Evolutionary conservation across 2,888 invertebrate species (phyloP).

Genomic region (Cryptocephalus moraei): DNA sequence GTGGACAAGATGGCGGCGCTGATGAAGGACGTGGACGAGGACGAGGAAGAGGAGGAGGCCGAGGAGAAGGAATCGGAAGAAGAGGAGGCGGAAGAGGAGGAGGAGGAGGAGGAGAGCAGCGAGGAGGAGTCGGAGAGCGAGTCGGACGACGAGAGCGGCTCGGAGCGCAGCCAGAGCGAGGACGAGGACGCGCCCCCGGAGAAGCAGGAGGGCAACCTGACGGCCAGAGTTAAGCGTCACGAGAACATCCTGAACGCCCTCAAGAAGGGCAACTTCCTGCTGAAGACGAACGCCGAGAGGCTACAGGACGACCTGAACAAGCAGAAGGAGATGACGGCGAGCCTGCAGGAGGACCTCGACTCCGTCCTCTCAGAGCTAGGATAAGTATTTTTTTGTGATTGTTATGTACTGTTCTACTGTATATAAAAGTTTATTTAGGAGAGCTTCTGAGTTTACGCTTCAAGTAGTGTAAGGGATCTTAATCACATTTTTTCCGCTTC

Average conservation of each 20-base stretch:
- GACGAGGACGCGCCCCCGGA: conserved; percentile 55
- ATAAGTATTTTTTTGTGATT: conserved; percentile 33
- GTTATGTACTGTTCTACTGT: no score
- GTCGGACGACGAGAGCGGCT: conserved; percentile 51
- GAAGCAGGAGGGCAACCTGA: conserved; percentile 56
- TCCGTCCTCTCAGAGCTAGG: conserved; percentile 79
- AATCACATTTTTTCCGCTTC: no score
- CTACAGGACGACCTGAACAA: conserved; percentile 77
- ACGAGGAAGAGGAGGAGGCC: conserved; percentile 50
- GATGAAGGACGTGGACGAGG: conserved; percentile 70
- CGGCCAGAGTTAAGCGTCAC: conserved; percentile 58
- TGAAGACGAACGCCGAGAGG: conserved; percentile 81
- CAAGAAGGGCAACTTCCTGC: conserved; percentile 78
- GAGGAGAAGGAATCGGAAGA: conserved; percentile 51
- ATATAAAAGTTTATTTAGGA: no score
- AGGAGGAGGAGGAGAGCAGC: conserved; percentile 49
- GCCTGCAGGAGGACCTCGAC: conserved; percentile 74
- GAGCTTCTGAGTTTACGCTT: no score
- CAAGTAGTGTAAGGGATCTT: no score
- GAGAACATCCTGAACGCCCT: conserved; percentile 69
- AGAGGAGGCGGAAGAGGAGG: conserved; percentile 44
- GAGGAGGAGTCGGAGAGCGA: conserved; percentile 61
- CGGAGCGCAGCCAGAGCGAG: conserved; percentile 46
- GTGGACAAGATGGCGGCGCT: conserved; percentile 85
- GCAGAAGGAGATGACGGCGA: conserved; percentile 68